Conservation (phyloP, 2,797 vertebrate species). For the Lagothrix lagotricha region DNA sequence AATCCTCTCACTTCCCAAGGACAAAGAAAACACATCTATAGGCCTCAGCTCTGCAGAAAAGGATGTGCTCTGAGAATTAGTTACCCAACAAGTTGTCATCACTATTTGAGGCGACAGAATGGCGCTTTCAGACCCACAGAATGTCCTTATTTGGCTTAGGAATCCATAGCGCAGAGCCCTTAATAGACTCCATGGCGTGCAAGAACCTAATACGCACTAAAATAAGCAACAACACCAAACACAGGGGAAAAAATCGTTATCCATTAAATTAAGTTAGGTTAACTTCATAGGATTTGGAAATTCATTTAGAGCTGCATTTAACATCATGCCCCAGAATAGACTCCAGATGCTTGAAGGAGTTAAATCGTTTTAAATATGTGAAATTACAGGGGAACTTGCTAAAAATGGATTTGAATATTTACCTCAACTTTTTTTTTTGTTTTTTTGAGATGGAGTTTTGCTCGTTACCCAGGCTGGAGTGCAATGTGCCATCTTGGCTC, state of each 20-base stretch:
- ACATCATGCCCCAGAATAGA: not conserved
- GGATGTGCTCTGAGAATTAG: not conserved
- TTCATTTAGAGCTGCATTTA: not conserved
- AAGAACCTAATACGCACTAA: not conserved
- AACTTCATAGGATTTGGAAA: not conserved
- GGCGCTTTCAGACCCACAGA: fast-evolving
- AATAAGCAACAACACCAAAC: not conserved
- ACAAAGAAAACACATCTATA: not conserved
- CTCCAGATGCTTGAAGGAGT: constrained; percentile 8
- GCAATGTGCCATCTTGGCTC: too few relatives aligned
- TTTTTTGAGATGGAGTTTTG: too few relatives aligned
- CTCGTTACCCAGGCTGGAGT: too few relatives aligned
- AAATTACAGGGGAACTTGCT: not conserved
- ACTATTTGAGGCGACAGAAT: not conserved
- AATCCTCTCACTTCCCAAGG: not conserved
- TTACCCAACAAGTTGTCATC: not conserved
- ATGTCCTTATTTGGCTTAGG: not conserved
- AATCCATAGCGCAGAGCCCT: not conserved
- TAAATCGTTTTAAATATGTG: not conserved
- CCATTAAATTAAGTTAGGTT: not conserved
- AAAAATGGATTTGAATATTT: constrained; percentile 57
- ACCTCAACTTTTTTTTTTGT: not conserved
- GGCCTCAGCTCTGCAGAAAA: not conserved
- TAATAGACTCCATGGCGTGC: fast-evolving
- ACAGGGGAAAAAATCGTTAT: not conserved